A percentile compares a stretch with the other conserved stretches of the same genome.
Conservation (phyloP, 2,888 invertebrate genomes). For the Nycteola revayana region DNA sequence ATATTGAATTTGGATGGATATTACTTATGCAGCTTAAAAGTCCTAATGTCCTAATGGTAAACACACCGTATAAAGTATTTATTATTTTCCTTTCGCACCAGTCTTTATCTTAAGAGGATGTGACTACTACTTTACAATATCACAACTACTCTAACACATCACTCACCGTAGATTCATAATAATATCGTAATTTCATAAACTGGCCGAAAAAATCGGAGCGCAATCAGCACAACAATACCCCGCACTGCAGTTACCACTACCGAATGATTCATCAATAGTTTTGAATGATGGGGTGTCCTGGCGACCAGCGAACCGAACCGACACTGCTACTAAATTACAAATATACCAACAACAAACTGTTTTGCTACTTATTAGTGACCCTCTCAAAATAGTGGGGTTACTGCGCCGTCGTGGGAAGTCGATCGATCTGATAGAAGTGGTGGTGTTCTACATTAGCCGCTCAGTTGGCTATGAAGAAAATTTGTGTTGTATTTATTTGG, state of each 20-base stretch:
- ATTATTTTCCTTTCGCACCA: no score
- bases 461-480: constrained; percentile 38
- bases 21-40: no score
- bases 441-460: constrained; percentile 53
- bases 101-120: no score
- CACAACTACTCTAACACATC: neutral
- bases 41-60: no score
- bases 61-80: no score
- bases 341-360: constrained; percentile 33
- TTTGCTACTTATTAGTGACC: constrained; percentile 29
- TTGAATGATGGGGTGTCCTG: constrained; percentile 49
- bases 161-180: constrained; percentile 74
- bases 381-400: constrained; percentile 52
- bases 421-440: constrained; percentile 67
- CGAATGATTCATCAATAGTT: constrained; percentile 46
- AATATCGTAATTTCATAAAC: constrained; percentile 72
- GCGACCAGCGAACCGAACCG: constrained; percentile 50
- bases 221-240: constrained; percentile 31
- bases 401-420: constrained; percentile 65
- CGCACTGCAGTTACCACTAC: constrained; percentile 39
- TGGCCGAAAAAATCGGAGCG: constrained; percentile 22
- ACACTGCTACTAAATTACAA: constrained; percentile 47
- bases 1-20: no score
- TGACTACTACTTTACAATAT: neutral
- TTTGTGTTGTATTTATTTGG: constrained; percentile 34